Base-by-base conservation (phyloP, 2,888 invertebrate genomes). In the Gymnoscelis rufifasciata region DNA sequence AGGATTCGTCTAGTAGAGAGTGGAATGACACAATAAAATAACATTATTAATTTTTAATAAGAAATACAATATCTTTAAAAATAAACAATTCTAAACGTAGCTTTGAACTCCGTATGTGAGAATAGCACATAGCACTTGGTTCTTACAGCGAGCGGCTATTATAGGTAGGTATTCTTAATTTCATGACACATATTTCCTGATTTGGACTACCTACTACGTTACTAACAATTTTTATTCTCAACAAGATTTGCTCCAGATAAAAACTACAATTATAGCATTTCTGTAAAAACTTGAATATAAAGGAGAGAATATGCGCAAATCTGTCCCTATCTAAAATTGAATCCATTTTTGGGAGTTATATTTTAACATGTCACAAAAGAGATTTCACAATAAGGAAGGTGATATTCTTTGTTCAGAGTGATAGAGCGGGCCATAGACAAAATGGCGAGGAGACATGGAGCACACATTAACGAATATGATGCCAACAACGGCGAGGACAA, bases 371-470 rank as follows among this genome's bases (percentile, higher is more conserved):
- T 26, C 26, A 26, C 26, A 26, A 19, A 28, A 28, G 13, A 14
- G 31, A n/a, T 8, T 35, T 7, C 10, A 0, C 19, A 35, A 10
- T 35, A 15, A 19, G 19, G 35, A 15, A n/a, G 13, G 33, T n/a
- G 10, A 15, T 19, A 15, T 3, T 35, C 19, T 37, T 1, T 37
- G 13, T 10, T 3, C 77, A 95, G 94, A 57, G 95, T 93, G 62
- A 98, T 99, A 58, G 95, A 99, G 73, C 92, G 93, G 51, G 98
- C 98, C 1, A 98, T 99, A 68, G 96, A 97, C 73, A 96, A 95
- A 78, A 87, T 99, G 59, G 93, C 96, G 47, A 93, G 95, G 56
- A 92, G 94, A 47, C 99, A 99, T 73, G 91, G 93, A 7, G 92
- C 94, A 36, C 99, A 99, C 80, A 98, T 99, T 73, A 93, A 94